Conservation (phyloP, 2,113 vertebrate genomes). For the Leptodactylus fuscus region DNA sequence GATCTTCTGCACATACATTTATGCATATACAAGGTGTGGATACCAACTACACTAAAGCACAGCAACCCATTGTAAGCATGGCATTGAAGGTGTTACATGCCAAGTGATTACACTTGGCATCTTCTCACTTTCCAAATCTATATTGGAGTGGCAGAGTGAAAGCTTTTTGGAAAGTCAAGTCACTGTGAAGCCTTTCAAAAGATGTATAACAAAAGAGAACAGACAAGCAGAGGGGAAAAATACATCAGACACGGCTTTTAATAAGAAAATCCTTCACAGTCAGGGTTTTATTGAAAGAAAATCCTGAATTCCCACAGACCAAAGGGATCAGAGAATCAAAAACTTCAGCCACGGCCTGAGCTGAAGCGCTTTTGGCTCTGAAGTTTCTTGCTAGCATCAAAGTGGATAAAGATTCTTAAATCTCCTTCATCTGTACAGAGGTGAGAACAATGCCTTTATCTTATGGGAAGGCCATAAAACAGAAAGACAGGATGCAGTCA, state of each 20-base stretch:
- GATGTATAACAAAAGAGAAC: slow-evolving; percentile 58
- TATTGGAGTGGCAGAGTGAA: slow-evolving; percentile 36
- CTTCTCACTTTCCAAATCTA: slow-evolving; percentile 32
- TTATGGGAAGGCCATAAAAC: slow-evolving; percentile 53
- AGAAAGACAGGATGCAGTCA: slow-evolving; percentile 40
- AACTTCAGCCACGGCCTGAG: slow-evolving; percentile 68
- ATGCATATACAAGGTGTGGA: not conserved
- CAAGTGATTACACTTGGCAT: slow-evolving; percentile 23
- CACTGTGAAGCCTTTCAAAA: slow-evolving; percentile 54
- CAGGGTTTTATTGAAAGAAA: slow-evolving; percentile 65
- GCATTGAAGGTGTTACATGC: slow-evolving; percentile 14
- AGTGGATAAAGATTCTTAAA: slow-evolving; percentile 69
- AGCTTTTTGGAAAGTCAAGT: slow-evolving; percentile 45
- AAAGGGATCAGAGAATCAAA: slow-evolving; percentile 68
- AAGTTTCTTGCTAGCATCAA: slow-evolving; percentile 66
- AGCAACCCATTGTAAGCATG: not conserved
- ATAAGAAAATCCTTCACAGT: slow-evolving; percentile 65
- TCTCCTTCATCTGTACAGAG: slow-evolving; percentile 64
- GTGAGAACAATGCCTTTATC: slow-evolving; percentile 58
- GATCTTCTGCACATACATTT: not conserved
- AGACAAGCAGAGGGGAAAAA: slow-evolving; percentile 48
- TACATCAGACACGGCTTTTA: slow-evolving; percentile 63
- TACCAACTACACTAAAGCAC: not conserved
- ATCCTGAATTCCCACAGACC: slow-evolving; percentile 61
- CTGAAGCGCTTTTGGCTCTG: slow-evolving; percentile 65